Conservation (phyloP, 1,140 invertebrate species). For the Cydia strobilella region DNA sequence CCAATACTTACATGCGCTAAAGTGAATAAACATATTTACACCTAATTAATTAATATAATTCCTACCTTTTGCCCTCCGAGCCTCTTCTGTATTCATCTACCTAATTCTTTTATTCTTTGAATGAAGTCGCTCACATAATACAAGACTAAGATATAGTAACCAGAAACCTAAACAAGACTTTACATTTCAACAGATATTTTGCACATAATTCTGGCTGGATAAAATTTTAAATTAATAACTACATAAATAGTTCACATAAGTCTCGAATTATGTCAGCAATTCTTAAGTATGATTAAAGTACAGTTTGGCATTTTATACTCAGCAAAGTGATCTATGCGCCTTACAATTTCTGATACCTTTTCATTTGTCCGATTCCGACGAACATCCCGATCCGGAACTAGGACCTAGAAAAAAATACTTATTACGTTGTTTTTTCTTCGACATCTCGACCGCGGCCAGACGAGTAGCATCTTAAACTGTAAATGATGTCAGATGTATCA, state of each 20-base stretch:
- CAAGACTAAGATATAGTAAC: background rate
- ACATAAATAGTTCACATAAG: background rate
- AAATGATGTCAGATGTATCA: background rate
- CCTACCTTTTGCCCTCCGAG: background rate
- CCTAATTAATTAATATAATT: constrained; percentile 17
- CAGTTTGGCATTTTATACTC: constrained; percentile 31
- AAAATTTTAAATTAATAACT: constrained; percentile 8
- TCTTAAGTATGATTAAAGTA: constrained; percentile 14
- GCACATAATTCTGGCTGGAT: background rate
- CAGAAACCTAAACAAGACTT: background rate
- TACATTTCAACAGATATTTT: background rate
- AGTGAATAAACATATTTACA: constrained; percentile 12
- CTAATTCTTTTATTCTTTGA: constrained; percentile 15
- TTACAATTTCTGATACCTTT: constrained; percentile 15
- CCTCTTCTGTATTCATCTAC: constrained; percentile 9
- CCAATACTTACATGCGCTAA: background rate
- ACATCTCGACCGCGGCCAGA: background rate
- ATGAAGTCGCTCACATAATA: constrained; percentile 25
- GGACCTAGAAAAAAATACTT: constrained; percentile 46
- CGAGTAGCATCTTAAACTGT: background rate
- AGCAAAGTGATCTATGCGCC: background rate
- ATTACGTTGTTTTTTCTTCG: background rate
- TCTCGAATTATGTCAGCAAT: constrained; percentile 29
- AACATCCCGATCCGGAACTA: constrained; percentile 72
- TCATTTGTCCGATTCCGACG: constrained; percentile 71